Percentiles rank a stretch among this genome's conserved stretches.
phyloP scores from a whole-genome alignment of 2,113 vertebrate species.

The Phyllopteryx taeniolatus region DNA sequence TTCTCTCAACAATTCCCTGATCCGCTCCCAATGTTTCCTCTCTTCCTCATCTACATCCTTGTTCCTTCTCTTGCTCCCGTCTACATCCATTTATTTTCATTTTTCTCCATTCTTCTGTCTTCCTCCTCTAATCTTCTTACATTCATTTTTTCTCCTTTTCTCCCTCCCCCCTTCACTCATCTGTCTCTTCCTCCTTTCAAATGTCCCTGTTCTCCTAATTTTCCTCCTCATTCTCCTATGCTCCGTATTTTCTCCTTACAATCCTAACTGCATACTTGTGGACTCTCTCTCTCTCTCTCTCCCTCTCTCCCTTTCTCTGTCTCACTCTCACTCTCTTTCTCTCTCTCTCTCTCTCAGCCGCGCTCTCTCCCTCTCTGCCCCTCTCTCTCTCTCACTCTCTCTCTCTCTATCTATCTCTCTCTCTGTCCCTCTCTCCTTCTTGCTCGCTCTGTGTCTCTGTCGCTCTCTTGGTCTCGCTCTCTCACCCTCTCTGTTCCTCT shows the following conservation, averaged over 20 bases:
- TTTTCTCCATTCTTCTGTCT: not conserved
- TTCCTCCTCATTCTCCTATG: no score
- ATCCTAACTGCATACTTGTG: not conserved
- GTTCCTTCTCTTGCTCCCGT: not conserved
- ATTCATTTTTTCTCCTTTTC: conserved; percentile 5
- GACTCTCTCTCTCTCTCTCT: not conserved
- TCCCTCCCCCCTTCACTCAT: conserved; percentile 7
- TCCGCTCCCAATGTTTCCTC: not conserved
- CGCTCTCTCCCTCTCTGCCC: no score
- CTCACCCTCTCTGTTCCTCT: no score
- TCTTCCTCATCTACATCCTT: not conserved
- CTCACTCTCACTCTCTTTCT: no score
- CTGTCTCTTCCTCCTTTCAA: not conserved
- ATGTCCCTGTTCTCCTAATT: no score
- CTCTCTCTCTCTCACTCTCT: no score
- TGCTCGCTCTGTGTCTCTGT: no score
- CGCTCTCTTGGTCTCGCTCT: no score
- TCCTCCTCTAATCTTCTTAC: conserved; percentile 25
- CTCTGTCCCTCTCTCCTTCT: no score
- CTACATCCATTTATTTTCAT: not conserved
- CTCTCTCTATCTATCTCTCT: no score
- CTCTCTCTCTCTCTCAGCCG: no score
- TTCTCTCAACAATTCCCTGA: not conserved
- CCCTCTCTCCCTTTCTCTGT: not conserved
- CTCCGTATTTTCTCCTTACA: no score